Base-by-base conservation (phyloP, 1,140 invertebrate species). In the Parasteatoda tepidariorum region DNA sequence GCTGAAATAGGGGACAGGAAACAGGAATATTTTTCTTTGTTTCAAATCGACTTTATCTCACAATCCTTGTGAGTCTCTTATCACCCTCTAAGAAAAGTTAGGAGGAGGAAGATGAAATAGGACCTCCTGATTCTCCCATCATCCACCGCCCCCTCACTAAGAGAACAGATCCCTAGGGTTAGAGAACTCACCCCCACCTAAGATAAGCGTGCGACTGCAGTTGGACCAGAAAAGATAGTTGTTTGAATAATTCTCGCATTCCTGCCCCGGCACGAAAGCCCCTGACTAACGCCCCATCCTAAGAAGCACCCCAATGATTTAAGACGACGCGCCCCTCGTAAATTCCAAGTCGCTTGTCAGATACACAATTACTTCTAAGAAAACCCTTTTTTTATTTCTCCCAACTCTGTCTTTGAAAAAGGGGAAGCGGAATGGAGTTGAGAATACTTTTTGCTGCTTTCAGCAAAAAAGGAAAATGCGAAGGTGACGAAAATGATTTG, bases 301-400 rank as follows among this genome's bases (percentile, higher is more conserved):
- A 30, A 4, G 54, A 70, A 41, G 31, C 66, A 64, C 66, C 38
- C 78, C 64, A 70, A 70, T 64, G 70, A 70, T 81, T 81, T 70
- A 41, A 33, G 31, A 24, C 31, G 26, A 24, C 66, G 54, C 48
- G 30, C 48, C 78, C 67, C 78, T 81, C 78, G 66, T 81, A 81
- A 81, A 81, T 81, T 81, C 30, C 7, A 55, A 70, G 62, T 55
- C 48, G 66, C 78, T 70, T 81, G 78, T 81, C 78, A 81, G 66
- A 67, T 64, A 81, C 78, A 81, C 78, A 81, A 81, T 81, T 81
- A 81, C 78, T 81, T 81, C 78, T 81, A 31, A 70, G 78, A n/a
- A 62, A 48, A n/a, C 30, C 11, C 5, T 18, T 48, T 55, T 78
- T 66, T 62, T 41, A 22, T 41, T 48, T 54, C 28, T 1, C 24